Evolutionary conservation across 2,113 vertebrate genomes (phyloP).

Genomic region (Meriones unguiculatus): DNA sequence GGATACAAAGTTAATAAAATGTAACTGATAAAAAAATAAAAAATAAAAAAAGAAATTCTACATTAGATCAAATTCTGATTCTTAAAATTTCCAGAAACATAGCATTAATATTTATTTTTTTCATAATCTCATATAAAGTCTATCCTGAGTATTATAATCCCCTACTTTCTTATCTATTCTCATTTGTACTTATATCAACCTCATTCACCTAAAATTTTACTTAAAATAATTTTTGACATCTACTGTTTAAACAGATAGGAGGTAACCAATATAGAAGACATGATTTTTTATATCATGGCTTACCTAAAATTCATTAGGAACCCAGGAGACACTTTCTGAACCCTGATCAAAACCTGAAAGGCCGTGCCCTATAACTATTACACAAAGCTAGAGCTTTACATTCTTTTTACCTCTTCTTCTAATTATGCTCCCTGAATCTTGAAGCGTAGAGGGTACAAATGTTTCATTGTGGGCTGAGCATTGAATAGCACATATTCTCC

Average conservation of each 20-base stretch:
- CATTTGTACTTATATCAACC: neutral
- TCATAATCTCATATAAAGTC: neutral
- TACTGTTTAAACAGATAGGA: neutral
- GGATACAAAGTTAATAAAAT: too few relatives aligned
- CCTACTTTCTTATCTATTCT: neutral
- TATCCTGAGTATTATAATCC: neutral
- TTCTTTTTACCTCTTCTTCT: neutral
- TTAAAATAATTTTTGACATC: neutral
- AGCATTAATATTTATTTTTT: neutral
- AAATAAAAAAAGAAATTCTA: neutral
- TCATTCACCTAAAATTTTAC: too few relatives aligned
- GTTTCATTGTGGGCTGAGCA: neutral
- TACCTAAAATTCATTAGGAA: neutral
- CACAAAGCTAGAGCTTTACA: neutral
- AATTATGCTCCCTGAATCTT: neutral
- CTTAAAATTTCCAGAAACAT: neutral
- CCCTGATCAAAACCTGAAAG: neutral
- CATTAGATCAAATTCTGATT: neutral
- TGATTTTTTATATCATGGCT: neutral
- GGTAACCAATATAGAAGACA: neutral
- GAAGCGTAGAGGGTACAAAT: neutral
- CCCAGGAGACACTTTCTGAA: neutral
- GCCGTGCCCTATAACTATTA: neutral
- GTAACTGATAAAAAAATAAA: too few relatives aligned
- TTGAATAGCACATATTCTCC: too few relatives aligned